phyloP scores from a whole-genome alignment of 2,113 vertebrate genomes.

The Gobio gobio region DNA sequence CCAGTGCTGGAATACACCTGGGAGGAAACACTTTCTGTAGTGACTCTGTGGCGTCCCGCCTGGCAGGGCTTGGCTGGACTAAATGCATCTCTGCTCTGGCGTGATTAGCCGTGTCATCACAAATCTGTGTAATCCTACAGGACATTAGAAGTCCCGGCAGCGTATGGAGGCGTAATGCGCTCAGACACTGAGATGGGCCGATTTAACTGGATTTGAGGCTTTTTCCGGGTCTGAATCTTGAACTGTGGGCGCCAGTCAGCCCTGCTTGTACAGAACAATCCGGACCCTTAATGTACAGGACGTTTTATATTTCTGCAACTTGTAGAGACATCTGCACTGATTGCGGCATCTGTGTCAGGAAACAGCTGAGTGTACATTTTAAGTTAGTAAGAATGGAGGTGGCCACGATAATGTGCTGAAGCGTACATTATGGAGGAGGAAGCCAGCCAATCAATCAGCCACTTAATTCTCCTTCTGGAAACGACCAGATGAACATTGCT shows the following conservation, averaged over 20 bases:
- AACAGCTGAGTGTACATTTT: slow-evolving; percentile 44
- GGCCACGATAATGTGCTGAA: slow-evolving; percentile 36
- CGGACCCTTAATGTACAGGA: not conserved
- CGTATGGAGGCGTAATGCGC: not conserved
- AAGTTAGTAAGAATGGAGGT: slow-evolving; percentile 21
- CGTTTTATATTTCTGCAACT: slow-evolving; percentile 10
- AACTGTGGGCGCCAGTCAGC: not conserved
- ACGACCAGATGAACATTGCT: slow-evolving; percentile 51
- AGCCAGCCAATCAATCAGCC: slow-evolving; percentile 48
- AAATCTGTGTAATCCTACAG: slow-evolving; percentile 40
- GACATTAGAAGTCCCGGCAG: slow-evolving; percentile 11
- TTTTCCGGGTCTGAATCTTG: slow-evolving; percentile 17
- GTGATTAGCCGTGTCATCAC: slow-evolving; percentile 41
- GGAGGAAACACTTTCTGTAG: slow-evolving; percentile 12
- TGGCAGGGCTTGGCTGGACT: not conserved
- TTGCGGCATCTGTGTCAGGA: not conserved
- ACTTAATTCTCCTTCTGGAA: slow-evolving; percentile 49
- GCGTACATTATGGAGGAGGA: slow-evolving; percentile 16
- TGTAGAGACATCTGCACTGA: slow-evolving; percentile 33
- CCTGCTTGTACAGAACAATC: not conserved
- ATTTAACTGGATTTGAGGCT: slow-evolving; percentile 29
- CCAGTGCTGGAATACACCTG: not conserved
- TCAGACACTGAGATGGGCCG: slow-evolving; percentile 15
- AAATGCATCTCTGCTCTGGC: slow-evolving; percentile 7
- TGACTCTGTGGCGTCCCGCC: slow-evolving; percentile 10